Conservation (phyloP, 2,888 invertebrate species). For the Chalcis sispes region DNA sequence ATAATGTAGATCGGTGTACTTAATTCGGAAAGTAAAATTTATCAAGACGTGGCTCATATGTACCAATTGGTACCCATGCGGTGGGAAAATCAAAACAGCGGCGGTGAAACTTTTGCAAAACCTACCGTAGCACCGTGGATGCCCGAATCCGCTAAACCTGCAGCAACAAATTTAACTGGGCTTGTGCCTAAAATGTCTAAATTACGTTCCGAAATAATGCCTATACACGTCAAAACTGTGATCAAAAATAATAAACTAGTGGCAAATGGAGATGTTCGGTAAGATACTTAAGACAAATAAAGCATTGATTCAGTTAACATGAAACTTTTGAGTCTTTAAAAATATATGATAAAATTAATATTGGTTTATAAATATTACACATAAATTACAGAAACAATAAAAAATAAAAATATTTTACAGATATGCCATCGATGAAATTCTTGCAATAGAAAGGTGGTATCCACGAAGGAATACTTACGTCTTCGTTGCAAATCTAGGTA, state of each 20-base stretch:
- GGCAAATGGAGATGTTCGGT: slow-evolving; percentile 83
- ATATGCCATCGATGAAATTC: slow-evolving; percentile 76
- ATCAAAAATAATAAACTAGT: slow-evolving; percentile 81
- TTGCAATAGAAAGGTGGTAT: slow-evolving; percentile 87
- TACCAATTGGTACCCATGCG: slow-evolving; percentile 85
- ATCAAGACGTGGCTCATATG: slow-evolving; percentile 76
- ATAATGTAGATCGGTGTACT: slow-evolving; percentile 68
- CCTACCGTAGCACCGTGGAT: slow-evolving; percentile 79
- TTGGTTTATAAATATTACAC: background rate
- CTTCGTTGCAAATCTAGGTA: slow-evolving; percentile 85
- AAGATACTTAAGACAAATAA: slow-evolving; percentile 42
- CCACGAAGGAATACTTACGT: slow-evolving; percentile 87
- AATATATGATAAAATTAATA: no score
- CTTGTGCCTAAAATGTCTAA: slow-evolving; percentile 80
- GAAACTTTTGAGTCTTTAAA: background rate
- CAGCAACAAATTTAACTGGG: slow-evolving; percentile 76
- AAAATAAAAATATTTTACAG: background rate
- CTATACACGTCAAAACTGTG: slow-evolving; percentile 85
- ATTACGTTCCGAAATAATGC: slow-evolving; percentile 81
- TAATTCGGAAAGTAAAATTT: slow-evolving; percentile 69
- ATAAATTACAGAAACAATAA: no score
- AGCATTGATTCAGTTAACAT: background rate
- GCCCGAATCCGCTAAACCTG: slow-evolving; percentile 76
- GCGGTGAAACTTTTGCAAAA: slow-evolving; percentile 34
- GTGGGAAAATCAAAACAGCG: slow-evolving; percentile 76